Conservation (phyloP, 2,113 vertebrate genomes). For the human (Homo sapiens) region DNA sequence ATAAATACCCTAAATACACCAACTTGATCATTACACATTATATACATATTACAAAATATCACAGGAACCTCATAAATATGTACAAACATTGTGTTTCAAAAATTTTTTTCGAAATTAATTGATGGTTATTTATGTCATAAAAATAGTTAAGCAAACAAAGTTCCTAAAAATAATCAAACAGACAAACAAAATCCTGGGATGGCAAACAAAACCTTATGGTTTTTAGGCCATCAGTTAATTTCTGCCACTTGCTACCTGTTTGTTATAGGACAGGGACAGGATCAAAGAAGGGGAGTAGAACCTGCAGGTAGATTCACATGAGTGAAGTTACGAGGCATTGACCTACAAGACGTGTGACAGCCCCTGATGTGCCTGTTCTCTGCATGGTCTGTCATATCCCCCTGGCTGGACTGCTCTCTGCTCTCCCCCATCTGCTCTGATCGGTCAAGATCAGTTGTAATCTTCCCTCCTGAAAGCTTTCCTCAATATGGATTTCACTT, state of each 20-base stretch:
- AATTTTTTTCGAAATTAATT: background rate
- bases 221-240: background rate
- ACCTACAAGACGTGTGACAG: too few relatives aligned
- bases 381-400: accelerated
- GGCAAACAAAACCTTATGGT: background rate
- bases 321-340: background rate
- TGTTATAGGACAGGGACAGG: background rate
- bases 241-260: background rate
- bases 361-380: accelerated
- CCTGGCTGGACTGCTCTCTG: background rate
- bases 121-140: background rate
- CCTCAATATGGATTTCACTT: background rate
- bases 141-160: background rate
- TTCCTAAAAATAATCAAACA: background rate
- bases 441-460: background rate
- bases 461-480: background rate
- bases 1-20: background rate
- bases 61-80: background rate
- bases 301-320: background rate
- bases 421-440: background rate
- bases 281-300: background rate
- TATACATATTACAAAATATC: background rate
- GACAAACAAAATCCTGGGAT: background rate
- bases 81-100: background rate
- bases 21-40: background rate